phyloP scores from a whole-genome alignment of 2,797 vertebrate genomes.

The Ibycter americanus region DNA sequence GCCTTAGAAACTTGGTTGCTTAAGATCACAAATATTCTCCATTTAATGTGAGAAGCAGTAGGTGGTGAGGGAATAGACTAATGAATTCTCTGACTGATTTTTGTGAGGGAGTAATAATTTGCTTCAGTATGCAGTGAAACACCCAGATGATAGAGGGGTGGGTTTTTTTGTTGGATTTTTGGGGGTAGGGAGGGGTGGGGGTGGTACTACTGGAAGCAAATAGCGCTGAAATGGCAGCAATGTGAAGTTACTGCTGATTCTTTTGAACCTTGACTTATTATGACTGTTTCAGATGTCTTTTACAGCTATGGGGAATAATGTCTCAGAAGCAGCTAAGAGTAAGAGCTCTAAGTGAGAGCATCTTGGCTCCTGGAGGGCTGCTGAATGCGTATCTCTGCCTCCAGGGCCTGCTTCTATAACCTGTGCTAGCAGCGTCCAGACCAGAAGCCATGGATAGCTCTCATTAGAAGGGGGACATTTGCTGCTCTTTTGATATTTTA shows the following conservation, averaged over 20 bases:
- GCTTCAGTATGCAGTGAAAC: background rate
- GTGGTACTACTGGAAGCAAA: background rate
- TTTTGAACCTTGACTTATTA: background rate
- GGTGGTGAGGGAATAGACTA: conserved; percentile 20
- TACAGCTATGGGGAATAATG: background rate
- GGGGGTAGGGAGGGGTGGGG: background rate
- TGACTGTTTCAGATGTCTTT: background rate
- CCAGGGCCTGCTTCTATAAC: background rate
- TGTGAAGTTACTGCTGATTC: background rate
- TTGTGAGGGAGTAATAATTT: conserved; percentile 22
- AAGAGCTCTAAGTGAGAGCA: background rate
- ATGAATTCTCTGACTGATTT: conserved; percentile 12
- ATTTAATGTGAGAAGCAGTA: conserved; percentile 4
- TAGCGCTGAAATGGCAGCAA: background rate
- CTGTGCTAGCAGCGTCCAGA: background rate
- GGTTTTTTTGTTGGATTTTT: background rate
- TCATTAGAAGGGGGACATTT: background rate
- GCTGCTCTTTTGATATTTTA: background rate
- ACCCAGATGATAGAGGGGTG: background rate
- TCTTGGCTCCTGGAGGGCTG: background rate
- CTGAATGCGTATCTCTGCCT: background rate
- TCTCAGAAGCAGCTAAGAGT: background rate
- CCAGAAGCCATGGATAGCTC: background rate
- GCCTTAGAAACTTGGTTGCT: background rate
- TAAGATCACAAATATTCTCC: background rate